Base-by-base conservation (phyloP, 2,113 vertebrate species). In the Macquaria ambigua region DNA sequence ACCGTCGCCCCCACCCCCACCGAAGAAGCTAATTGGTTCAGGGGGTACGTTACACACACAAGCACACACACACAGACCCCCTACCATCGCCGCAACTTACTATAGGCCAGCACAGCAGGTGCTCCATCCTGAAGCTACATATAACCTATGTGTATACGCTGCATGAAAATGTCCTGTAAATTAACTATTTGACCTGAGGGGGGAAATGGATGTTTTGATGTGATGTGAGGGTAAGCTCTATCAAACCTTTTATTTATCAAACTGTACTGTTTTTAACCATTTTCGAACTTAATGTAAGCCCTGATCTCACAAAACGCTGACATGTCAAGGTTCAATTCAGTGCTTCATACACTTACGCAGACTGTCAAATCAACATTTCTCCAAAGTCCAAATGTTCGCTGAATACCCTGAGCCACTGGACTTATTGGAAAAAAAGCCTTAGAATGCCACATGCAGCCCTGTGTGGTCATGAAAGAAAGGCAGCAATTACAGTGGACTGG, bases 1-100 rank as follows among this genome's bases (percentile, higher is more conserved):
- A 81, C 89, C 62, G 8, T 41, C n/a, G 6, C 69, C 34, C 61
- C 81, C 81, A 82, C 88, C 84, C 81, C 63, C 46, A 84, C 52
- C 75, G 78, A 69, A 68, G 66, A 71, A 88, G 91, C 88, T 95
- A 94, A 96, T 96, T 96, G 95, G 94, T 91, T 90, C 68, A 81
- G 67, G 81, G 84, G 84, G 28, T 84, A 74, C 14, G 8, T 46
- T 74, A 61, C 62, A 48, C 67, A 83, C 82, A 74, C 62, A 59
- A 34, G 34, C 55, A 74, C 74, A 56, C 79, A 73, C 77, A 85
- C 8, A 55, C 34, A 76, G 74, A 88, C 89, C 88, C 78, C 92
- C 89, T 61, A 71, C 87, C 34, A 64, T 25, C 8, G 21, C 43
- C 43, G 31, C 58, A 79, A 76, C 79, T 64, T 87, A 91, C 84